Evolutionary conservation across 1,140 invertebrate species (phyloP), one percentile per base, ranked within the genome.

Genomic region (Drosophila teissieri): DNA sequence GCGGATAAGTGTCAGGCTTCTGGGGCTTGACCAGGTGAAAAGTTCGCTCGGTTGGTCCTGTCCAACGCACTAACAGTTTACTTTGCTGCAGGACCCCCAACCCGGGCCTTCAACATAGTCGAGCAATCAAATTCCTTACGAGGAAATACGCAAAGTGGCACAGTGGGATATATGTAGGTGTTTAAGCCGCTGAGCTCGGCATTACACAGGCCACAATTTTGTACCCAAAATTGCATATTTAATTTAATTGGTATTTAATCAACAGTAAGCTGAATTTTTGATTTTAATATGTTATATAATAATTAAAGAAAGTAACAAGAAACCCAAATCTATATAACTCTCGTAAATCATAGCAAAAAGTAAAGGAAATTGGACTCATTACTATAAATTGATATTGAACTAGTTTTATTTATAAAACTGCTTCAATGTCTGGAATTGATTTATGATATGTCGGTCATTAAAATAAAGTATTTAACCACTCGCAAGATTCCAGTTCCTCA

Each of bases 111-210:
- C 40, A 54, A 44, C 64, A 46, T 57, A 44, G 53, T 52, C 61
- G 61, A 67, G 73, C 73, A 75, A 76, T 75, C 73, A 76, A 76
- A 76, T 68, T 75, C 62, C 67, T 76, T 75, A 57, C 49, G 73
- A 68, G 61, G 61, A 73, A 77, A 77, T 77, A 67, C 55, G 73
- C 73, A 69, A 69, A 77, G 72, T 68, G 73, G n/a, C 55, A 68
- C 37, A 27, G 37, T 52, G 31, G 42, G 42, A 36, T 34, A 12
- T 11, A 36, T 34, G 10, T 11, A 46, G n/a, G 22, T 31, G 46
- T 42, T 44, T 42, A 51, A 45, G 52, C 52, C 48, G 58, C 40
- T 58, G 27, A 49, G 40, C 36, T 67, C 55, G 53, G 44, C 55
- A 48, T 76, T 82, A 11, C 58, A 51, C 58, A 51, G 58, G 7